Percentiles rank a stretch among this genome's conserved stretches.
Evolutionary conservation across 2,113 vertebrate genomes (phyloP).

Genomic region (Syrmaticus mikado): DNA sequence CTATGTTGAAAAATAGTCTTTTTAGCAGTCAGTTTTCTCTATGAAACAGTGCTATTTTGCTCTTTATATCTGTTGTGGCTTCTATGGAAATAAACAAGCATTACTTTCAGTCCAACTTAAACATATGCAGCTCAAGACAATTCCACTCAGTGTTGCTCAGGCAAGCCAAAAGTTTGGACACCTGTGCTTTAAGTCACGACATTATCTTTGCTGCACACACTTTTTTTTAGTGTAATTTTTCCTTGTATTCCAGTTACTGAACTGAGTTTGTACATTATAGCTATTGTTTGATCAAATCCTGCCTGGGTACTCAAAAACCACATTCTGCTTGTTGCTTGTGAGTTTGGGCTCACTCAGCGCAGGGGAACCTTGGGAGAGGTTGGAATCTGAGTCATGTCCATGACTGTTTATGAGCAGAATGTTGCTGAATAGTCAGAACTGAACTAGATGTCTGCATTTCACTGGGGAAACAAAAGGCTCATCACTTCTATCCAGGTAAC

Average conservation of each 20-base stretch:
- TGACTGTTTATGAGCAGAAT: not conserved
- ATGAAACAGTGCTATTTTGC: too few species aligned
- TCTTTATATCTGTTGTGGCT: too few species aligned
- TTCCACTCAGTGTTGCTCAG: too few species aligned
- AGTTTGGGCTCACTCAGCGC: accelerated
- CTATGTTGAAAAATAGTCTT: too few species aligned
- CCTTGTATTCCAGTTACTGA: not conserved
- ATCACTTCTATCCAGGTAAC: not conserved
- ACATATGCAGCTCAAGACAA: too few species aligned
- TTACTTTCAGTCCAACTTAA: too few species aligned
- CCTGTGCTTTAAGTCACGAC: not conserved
- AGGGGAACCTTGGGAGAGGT: not conserved
- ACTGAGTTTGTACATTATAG: not conserved
- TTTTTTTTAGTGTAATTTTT: not conserved
- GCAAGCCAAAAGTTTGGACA: too few species aligned
- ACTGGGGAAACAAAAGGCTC: not conserved
- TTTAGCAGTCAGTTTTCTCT: too few species aligned
- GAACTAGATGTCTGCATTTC: not conserved
- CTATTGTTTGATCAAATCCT: not conserved
- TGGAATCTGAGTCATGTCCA: not conserved
- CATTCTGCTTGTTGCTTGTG: not conserved
- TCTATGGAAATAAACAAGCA: too few species aligned
- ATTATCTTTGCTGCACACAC: not conserved
- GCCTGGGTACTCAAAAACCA: not conserved
- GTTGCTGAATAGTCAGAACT: not conserved